Base-by-base conservation (phyloP, 1,140 invertebrate species). In the Penaeus japonicus region DNA sequence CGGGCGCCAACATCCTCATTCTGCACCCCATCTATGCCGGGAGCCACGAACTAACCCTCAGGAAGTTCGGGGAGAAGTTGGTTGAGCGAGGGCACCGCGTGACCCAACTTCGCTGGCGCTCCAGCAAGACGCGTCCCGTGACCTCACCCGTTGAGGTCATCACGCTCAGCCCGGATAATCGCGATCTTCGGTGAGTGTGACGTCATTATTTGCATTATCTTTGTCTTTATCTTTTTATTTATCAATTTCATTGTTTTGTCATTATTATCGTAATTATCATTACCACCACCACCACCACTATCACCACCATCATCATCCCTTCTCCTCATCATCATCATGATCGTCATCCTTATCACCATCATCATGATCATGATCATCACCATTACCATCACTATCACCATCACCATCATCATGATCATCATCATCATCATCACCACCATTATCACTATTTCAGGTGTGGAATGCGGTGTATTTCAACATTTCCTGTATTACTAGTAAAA, bases 1-100 rank as follows among this genome's bases (percentile, higher is more conserved):
- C 39, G n/a, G 65, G 70, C 39, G 89, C 85, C 57, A 90, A 84
- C 24, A 62, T 91, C n/a, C 81, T 91, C 4, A 90, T 91, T 24
- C 70, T 91, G 4, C 91, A 91, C 27, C 91, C 91, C 0, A 89
- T 91, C 32, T 91, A 90, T 70, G 89, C 89, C 27, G 91, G 91
- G 27, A 91, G 91, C 81, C 91, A 91, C 83, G 90, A 91, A 54
- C 78, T 91, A 7, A 84, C 85, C 0, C 83, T 91, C n/a, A 62
- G 91, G 32, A 77, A 59, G 24, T 86, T 91, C 4, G 91, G 91
- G 0, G 90, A 90, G 65, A 77, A 89, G 27, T 53, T 91, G 85
- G 89, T 91, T 24, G 75, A 62, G 27, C 84, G 90, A 54, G 91
- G 91, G n/a, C 90, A 91, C 78, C 55, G 81, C 27, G 90, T 91